Evolutionary conservation across 2,888 invertebrate genomes (phyloP), one percentile per base, ranked within the genome.

Genomic region (Miltochrista miniata): DNA sequence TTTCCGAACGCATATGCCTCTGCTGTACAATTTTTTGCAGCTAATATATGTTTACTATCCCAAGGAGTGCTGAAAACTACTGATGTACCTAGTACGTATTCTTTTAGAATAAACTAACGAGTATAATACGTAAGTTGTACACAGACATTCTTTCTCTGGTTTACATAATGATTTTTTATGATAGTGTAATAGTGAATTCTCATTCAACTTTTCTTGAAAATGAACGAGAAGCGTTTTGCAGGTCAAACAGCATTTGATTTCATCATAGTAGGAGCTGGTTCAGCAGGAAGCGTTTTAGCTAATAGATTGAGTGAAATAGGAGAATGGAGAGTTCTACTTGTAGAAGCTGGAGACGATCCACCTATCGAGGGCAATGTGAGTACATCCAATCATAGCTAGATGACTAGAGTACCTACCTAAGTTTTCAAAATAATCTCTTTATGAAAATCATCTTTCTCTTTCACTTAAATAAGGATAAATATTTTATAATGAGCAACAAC

Each of bases 291-390:
- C 18, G 75, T 77, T 1, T 48, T 79, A 4, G 74, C 80, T 4
- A 79, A 75, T 44, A 63, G 79, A 45, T 54, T 80, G 1, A 75
- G 74, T 45, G 77, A 76, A 58, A 50, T 67, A 13, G 3, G 45
- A 7, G 29, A 65, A 38, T 79, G 78, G 79, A 78, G 68, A 18
- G 42, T 93, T 1, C 67, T 93, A 24, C 72, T 93, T 9, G 63
- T 93, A 36, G 93, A 93, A 65, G 93, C 93, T 1, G 93, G 93
- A 1, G 92, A 30, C 14, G 51, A 70, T 41, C 49, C 58, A 12
- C 65, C 65, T 1, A 18, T 43, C 9, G 59, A 60, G 52, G 37
- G 50, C 3, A 43, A 37, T 31, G 59, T 60, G 41, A 46, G 33
- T 46, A 13, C 11, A 10, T 2, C 8, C 11, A 24, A 24, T n/a